Percentiles rank a stretch among this genome's conserved stretches.
These are phyloP conservation scores for Xiphydria camelus DNA, from an alignment of 2,888 invertebrate genomes.

Conservation along the genomic window DNA sequence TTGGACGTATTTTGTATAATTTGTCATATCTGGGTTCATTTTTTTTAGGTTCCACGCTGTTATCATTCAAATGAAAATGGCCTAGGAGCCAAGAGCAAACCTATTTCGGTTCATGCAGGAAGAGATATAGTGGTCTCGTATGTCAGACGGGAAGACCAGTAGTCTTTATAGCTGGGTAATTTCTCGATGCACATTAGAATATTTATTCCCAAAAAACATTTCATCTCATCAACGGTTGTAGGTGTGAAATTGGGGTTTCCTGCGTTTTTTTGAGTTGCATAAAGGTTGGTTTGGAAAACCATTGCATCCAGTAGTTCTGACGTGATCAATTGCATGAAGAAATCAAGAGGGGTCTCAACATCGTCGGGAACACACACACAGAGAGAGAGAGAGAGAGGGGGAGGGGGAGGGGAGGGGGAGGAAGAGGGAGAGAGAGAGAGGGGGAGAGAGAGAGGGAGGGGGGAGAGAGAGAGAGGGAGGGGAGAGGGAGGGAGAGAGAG, in stretches of 20 bases:
- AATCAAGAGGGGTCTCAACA: too few relatives aligned
- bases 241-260: slow-evolving; percentile 8
- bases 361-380: too few relatives aligned
- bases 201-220: slow-evolving; percentile 28
- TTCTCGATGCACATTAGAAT: slow-evolving; percentile 30
- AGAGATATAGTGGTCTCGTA: slow-evolving; percentile 24
- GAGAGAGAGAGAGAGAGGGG: too few relatives aligned
- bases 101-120: slow-evolving; percentile 22
- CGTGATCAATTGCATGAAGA: slow-evolving; percentile 14
- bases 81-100: too few relatives aligned
- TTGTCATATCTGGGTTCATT: too few relatives aligned
- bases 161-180: slow-evolving; percentile 26
- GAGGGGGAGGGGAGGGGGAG: too few relatives aligned
- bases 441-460: too few relatives aligned
- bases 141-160: slow-evolving; percentile 22
- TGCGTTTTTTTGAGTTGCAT: slow-evolving; percentile 16
- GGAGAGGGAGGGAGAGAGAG: background rate
- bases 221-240: slow-evolving; percentile 23
- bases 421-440: too few relatives aligned
- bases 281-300: slow-evolving; percentile 25
- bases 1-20: too few relatives aligned
- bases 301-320: slow-evolving; percentile 15
- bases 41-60: too few relatives aligned
- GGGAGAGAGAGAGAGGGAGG: slow-evolving; percentile 13
- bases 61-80: too few relatives aligned